phyloP scores from a whole-genome alignment of 2,888 invertebrate genomes.

The Cacoxenus indagator region DNA sequence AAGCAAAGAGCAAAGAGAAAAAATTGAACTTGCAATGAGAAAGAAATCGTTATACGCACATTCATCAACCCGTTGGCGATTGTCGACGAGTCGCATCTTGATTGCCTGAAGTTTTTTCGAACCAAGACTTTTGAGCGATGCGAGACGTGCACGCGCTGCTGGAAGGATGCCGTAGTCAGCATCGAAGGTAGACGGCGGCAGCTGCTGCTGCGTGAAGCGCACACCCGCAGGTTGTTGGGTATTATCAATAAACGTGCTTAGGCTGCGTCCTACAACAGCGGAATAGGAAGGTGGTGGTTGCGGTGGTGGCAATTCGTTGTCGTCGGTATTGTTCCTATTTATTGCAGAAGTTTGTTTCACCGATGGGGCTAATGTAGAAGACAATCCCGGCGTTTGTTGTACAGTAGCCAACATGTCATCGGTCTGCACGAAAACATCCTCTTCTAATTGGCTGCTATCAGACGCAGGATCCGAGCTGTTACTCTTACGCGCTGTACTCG shows the following conservation, averaged over 20 bases:
- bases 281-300: constrained; percentile 57
- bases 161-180: constrained; percentile 63
- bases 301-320: constrained; percentile 19
- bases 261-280: constrained; percentile 46
- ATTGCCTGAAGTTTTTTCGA: constrained; percentile 78
- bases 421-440: constrained; percentile 60
- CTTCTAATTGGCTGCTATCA: constrained; percentile 64
- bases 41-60: constrained; percentile 56
- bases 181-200: constrained; percentile 44
- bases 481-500: constrained; percentile 49
- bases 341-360: not conserved
- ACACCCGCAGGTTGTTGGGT: constrained; percentile 32
- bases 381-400: not conserved
- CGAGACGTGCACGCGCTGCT: constrained; percentile 74
- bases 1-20: constrained; percentile 36
- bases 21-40: not conserved
- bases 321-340: not conserved
- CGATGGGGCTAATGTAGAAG: not conserved
- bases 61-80: constrained; percentile 68
- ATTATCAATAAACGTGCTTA: constrained; percentile 25
- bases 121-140: constrained; percentile 78
- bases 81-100: constrained; percentile 75
- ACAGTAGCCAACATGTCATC: constrained; percentile 48
- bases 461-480: constrained; percentile 67
- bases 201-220: constrained; percentile 54